Evolutionary conservation across 1,140 invertebrate species (phyloP), one percentile per base, ranked within the genome.

Genomic region (Diorhabda elongata): DNA sequence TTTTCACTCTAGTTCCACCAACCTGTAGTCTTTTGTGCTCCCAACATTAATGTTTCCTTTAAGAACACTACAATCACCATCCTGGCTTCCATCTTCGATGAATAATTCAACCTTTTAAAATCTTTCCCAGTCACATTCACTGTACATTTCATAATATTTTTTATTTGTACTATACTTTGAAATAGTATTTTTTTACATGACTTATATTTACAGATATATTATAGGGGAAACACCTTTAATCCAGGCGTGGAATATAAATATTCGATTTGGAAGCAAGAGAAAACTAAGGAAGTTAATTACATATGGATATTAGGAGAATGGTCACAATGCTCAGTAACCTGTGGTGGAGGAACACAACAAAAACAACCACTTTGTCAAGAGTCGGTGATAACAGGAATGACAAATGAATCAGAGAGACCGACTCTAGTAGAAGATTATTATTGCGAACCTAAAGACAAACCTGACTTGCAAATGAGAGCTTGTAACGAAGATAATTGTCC

Each of bases 221-320:
- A 91, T 77, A 87, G 91, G 76, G 91, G 91, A n/a, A 85, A 86
- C 64, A 86, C 87, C 71, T 85, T 88, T 69, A 95, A 95, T 78
- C 89, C 91, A 2, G 93, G 93, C 9, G 84, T 96, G 9, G 84
- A 84, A 64, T 95, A 92, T 82, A 92, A 95, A 80, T 96, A 94
- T 82, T 92, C 91, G 0, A 83, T 92, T 64, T 89, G 89, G 8
- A 89, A 90, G 64, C 83, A 83, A 82, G 76, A 87, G 85, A 79
- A 83, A 78, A 64, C 74, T 3, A 81, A 79, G 80, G 88, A 80
- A 77, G 88, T 82, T 78, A 83, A 86, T 77, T 90, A 90, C 78
- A 76, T 83, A 6, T 97, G 94, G 93, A 82, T 88, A 7, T 84
- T 91, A 69, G 86, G 87, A 2, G 90, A 91, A 63, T 94, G 92